A percentile compares a stretch with the other conserved stretches of the same genome.
phyloP scores from a whole-genome alignment of 2,888 invertebrate genomes.

The Agriopis marginaria region DNA sequence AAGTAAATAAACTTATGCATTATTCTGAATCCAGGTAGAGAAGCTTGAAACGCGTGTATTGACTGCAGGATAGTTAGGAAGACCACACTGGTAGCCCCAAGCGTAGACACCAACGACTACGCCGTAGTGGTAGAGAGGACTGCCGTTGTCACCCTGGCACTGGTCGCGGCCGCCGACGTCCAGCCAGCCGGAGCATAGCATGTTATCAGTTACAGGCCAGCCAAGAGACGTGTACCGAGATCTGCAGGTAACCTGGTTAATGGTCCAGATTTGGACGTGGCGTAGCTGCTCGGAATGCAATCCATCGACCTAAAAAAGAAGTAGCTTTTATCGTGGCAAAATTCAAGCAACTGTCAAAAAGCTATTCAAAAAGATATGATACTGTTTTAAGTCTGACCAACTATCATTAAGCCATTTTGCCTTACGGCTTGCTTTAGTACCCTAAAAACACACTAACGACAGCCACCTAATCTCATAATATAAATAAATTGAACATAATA shows the following conservation, averaged over 20 bases:
- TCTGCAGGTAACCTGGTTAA: constrained; percentile 55
- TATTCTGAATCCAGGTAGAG: constrained; percentile 60
- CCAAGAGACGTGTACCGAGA: constrained; percentile 47
- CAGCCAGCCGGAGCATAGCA: constrained; percentile 56
- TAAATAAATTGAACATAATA: no score
- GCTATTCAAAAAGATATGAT: neutral
- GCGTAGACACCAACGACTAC: constrained; percentile 65
- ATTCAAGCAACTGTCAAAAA: neutral
- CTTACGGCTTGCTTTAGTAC: neutral
- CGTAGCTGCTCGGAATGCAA: constrained; percentile 52
- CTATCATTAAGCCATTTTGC: neutral
- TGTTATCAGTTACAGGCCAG: constrained; percentile 48
- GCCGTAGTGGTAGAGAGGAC: constrained; percentile 63
- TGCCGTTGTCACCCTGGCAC: constrained; percentile 70
- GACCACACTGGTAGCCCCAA: constrained; percentile 58
- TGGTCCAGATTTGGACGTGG: constrained; percentile 57
- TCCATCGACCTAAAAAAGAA: constrained; percentile 31
- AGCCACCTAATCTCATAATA: no score
- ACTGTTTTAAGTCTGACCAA: neutral
- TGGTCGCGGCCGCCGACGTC: constrained; percentile 69
- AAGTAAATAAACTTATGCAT: constrained; percentile 45
- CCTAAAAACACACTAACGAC: neutral
- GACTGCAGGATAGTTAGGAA: constrained; percentile 59
- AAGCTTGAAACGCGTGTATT: constrained; percentile 61
- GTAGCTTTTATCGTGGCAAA: neutral